phyloP scores from a whole-genome alignment of 2,113 vertebrate species.

The Brienomyrus brachyistius region DNA sequence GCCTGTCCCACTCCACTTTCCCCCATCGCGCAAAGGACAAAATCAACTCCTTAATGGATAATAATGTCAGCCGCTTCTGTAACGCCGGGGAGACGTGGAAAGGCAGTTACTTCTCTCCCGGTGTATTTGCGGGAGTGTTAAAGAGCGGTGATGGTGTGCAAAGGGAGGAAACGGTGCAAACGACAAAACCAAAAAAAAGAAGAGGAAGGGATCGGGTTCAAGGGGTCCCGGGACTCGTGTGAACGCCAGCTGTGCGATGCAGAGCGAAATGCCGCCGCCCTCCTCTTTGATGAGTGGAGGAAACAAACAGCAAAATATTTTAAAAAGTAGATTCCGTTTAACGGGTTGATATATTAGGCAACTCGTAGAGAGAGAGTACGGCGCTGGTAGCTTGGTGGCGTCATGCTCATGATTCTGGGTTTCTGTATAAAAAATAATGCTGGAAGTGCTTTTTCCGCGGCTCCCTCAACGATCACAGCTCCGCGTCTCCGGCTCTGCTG shows the following conservation, averaged over 20 bases:
- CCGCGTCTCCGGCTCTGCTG: slow-evolving; percentile 18
- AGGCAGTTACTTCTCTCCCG: slow-evolving; percentile 4
- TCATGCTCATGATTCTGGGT: slow-evolving; percentile 14
- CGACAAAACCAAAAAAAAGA: not conserved
- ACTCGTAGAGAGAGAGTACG: not conserved
- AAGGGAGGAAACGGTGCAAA: slow-evolving; percentile 20
- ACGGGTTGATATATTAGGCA: slow-evolving; percentile 14
- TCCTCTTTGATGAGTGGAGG: slow-evolving; percentile 20
- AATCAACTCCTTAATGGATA: slow-evolving; percentile 39
- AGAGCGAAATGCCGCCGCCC: slow-evolving; percentile 57
- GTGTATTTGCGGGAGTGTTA: not conserved
- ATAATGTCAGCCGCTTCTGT: slow-evolving; percentile 13
- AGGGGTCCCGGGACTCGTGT: slow-evolving; percentile 44
- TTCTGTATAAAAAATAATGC: not conserved
- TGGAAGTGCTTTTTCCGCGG: slow-evolving; percentile 11
- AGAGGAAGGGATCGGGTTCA: slow-evolving; percentile 16
- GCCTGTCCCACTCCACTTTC: slow-evolving; percentile 69
- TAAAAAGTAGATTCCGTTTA: slow-evolving; percentile 23
- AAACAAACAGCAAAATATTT: not conserved
- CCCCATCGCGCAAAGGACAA: slow-evolving; percentile 57
- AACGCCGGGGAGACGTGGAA: not conserved
- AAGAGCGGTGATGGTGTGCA: slow-evolving; percentile 14
- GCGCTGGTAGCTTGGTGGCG: not conserved
- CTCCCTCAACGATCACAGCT: slow-evolving; percentile 9
- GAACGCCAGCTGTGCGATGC: slow-evolving; percentile 34